Evolutionary conservation across 2,888 invertebrate genomes (phyloP), one percentile per base, ranked within the genome.

Genomic region (Punctoribates punctum): DNA sequence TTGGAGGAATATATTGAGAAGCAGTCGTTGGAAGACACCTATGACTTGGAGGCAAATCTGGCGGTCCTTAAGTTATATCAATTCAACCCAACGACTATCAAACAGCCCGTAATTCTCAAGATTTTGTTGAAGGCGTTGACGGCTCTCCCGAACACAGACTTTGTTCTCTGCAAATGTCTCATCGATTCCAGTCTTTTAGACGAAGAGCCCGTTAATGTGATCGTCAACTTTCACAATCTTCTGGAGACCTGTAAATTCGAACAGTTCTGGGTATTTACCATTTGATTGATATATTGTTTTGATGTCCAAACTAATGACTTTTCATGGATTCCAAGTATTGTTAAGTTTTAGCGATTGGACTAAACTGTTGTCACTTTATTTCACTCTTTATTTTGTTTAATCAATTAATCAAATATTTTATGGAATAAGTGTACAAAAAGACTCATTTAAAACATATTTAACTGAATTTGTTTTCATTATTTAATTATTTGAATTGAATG

Each of bases 131-230:
- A 99, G 84, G 95, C 97, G 1, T 86, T 99, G 60, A 97, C 98
- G 13, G 97, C 96, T 85, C 89, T 98, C 81, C 99, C 99, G 0
- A 95, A 97, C 83, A 94, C 97, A 11, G 99, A 99, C 85, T 97
- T 98, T 83, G 94, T 96, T 70, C 87, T 99, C 79, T 99, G 98
- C 86, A 99, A 99, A 85, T 98, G 96, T 84, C 88, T 99, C 76
- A 87, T 99, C 77, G 90, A 93, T 79, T 92, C 93, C 77, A 23
- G 23, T 51, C 29, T 73, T 90, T 87, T 92, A 82, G 88, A 90
- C 81, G 91, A 94, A 83, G 90, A 91, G 80, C 90, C 91, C n/a
- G 91, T 97, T 76, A 88, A 89, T 81, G 91, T 91, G 82, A 94
- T 97, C 65, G 91, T 95, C 82, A 90, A 91, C 81, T 85, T 97